Evolutionary conservation across 1,140 invertebrate species (phyloP).

Genomic region (Trichoplusia ni): DNA sequence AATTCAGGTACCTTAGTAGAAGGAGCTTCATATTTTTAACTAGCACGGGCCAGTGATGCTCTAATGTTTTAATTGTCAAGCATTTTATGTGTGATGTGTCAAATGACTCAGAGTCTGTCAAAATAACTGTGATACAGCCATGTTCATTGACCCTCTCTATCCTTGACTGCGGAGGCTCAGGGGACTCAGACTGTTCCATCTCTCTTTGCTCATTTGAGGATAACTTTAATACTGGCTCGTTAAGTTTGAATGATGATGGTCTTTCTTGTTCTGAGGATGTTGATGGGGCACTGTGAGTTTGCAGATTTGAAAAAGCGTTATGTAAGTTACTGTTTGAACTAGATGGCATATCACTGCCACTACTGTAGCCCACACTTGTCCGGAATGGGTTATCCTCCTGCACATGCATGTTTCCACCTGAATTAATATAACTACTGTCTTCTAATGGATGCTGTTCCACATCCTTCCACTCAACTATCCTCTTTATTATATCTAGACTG

Average conservation of each 20-base stretch:
- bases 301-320: slow-evolving; percentile 74
- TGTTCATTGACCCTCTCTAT: slow-evolving; percentile 72
- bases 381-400: slow-evolving; percentile 75
- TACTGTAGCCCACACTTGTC: slow-evolving; percentile 62
- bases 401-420: slow-evolving; percentile 54
- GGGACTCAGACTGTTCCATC: slow-evolving; percentile 57
- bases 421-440: slow-evolving; percentile 82
- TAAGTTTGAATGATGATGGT: slow-evolving; percentile 61
- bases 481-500: slow-evolving; percentile 91
- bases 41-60: slow-evolving; percentile 90
- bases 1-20: slow-evolving; percentile 81
- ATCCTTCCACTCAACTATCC: slow-evolving; percentile 94
- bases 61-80: slow-evolving; percentile 91
- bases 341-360: slow-evolving; percentile 57
- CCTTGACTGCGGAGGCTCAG: slow-evolving; percentile 60
- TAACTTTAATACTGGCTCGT: slow-evolving; percentile 72
- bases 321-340: slow-evolving; percentile 65
- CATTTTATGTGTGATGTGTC: slow-evolving; percentile 92
- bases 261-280: slow-evolving; percentile 63
- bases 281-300: slow-evolving; percentile 65
- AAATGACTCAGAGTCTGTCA: slow-evolving; percentile 89
- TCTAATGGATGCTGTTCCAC: slow-evolving; percentile 91
- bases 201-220: slow-evolving; percentile 47
- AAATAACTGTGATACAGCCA: slow-evolving; percentile 85
- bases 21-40: slow-evolving; percentile 85